These are phyloP conservation scores for Rhyacophila evoluta DNA, from an alignment of 2,888 invertebrate genomes.

Conservation along the genomic window DNA sequence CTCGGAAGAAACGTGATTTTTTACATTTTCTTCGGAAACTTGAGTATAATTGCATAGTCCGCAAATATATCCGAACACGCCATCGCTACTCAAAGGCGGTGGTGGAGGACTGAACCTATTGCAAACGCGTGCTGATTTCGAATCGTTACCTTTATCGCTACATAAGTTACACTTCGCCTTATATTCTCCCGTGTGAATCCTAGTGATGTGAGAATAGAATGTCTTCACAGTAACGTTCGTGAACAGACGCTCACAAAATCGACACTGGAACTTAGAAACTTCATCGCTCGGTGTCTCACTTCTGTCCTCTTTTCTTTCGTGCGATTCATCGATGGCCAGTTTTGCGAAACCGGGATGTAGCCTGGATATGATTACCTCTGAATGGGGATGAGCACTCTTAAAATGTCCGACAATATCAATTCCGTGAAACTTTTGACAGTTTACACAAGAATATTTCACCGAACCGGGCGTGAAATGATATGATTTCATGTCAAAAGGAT, in stretches of 20 bases:
- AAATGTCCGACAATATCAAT: conserved; percentile 77
- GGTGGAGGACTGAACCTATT: conserved; percentile 58
- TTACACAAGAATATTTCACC: conserved; percentile 68
- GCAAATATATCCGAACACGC: conserved; percentile 75
- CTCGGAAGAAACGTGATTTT: conserved; percentile 72
- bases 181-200: conserved; percentile 84
- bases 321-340: conserved; percentile 68
- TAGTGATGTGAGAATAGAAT: conserved; percentile 79
- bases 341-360: conserved; percentile 68
- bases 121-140: conserved; percentile 32
- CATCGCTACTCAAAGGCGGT: conserved; percentile 63
- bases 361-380: conserved; percentile 76
- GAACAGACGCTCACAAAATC: conserved; percentile 57
- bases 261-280: conserved; percentile 57
- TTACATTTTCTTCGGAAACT: conserved; percentile 71
- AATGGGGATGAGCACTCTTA: conserved; percentile 72
- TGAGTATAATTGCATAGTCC: conserved; percentile 81
- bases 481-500: conserved; percentile 58
- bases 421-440: conserved; percentile 71
- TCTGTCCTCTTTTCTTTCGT: neutral
- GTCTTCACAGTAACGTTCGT: conserved; percentile 28
- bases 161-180: conserved; percentile 76
- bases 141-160: conserved; percentile 48
- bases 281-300: conserved; percentile 14
- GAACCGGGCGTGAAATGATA: conserved; percentile 65